phyloP scores from a whole-genome alignment of 1,140 invertebrate genomes.

The Frieseomelitta varia region DNA sequence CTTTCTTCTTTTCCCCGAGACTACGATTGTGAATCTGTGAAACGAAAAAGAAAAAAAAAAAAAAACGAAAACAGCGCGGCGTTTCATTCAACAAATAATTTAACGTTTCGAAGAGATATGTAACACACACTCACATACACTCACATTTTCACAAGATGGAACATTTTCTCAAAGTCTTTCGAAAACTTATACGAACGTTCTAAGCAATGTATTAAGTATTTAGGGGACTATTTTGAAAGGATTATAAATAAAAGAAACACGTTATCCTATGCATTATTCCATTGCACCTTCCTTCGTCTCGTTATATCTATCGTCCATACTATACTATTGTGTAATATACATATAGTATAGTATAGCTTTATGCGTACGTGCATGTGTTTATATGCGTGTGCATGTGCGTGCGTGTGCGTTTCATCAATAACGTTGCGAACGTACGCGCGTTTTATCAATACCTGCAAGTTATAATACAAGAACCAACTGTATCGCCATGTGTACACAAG shows the following conservation, averaged over 20 bases:
- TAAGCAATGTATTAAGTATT: conserved; percentile 39
- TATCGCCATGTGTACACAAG: too few species aligned
- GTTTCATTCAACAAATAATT: conserved; percentile 1
- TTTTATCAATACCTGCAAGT: too few species aligned
- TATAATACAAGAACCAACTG: too few species aligned
- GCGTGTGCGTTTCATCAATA: not conserved
- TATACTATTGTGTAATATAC: not conserved
- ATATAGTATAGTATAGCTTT: not conserved
- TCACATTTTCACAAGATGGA: not conserved
- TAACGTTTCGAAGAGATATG: not conserved
- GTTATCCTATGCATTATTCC: not conserved
- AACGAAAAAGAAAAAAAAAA: not conserved
- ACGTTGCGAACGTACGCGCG: too few species aligned
- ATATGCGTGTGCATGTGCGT: not conserved
- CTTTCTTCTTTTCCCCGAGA: not conserved
- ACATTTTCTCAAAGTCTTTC: conserved; percentile 36
- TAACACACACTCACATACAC: not conserved
- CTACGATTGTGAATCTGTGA: not conserved
- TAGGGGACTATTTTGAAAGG: conserved; percentile 33
- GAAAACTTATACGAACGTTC: conserved; percentile 34
- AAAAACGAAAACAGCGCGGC: not conserved
- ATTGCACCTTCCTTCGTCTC: not conserved
- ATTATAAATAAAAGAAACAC: conserved; percentile 20
- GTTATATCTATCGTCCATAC: not conserved
- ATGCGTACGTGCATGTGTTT: not conserved